Evolutionary conservation across 1,140 invertebrate genomes (phyloP).

Genomic region (Lordiphosa mommai): DNA sequence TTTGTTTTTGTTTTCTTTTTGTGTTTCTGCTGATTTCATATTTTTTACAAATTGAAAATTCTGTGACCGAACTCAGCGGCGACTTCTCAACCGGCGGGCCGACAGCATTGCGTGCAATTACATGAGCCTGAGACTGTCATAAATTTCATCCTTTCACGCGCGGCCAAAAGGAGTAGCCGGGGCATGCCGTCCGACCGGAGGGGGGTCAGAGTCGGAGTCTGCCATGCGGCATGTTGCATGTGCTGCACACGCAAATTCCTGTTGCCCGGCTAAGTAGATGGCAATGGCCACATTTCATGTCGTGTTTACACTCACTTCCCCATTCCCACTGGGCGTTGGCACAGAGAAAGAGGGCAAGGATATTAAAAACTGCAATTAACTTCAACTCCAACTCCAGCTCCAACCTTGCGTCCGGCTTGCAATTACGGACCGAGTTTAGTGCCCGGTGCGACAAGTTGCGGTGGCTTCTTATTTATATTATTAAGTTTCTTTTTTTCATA

Average conservation of each 20-base stretch:
- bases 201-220: conserved; percentile 20
- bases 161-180: conserved; percentile 52
- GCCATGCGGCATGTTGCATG: conserved; percentile 33
- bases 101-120: conserved; percentile 69
- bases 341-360: conserved; percentile 37
- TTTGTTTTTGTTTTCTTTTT: conserved; percentile 29
- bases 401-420: conserved; percentile 17
- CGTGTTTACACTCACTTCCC: conserved; percentile 74
- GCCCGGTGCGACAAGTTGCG: conserved; percentile 54
- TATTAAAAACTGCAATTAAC: conserved; percentile 70
- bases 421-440: conserved; percentile 35
- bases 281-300: conserved; percentile 62
- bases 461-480: conserved; percentile 65
- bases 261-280: conserved; percentile 53
- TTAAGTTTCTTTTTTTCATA: conserved; percentile 53
- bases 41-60: conserved; percentile 66
- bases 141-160: conserved; percentile 63
- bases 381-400: conserved; percentile 15
- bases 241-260: conserved; percentile 45
- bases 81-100: conserved; percentile 21
- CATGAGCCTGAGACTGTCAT: conserved; percentile 44
- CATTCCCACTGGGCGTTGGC: neutral
- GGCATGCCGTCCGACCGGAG: conserved; percentile 1
- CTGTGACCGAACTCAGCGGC: conserved; percentile 39
- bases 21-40: conserved; percentile 14